Evolutionary conservation across 2,797 vertebrate genomes (phyloP).

Genomic region (Sebastes oblongus): DNA sequence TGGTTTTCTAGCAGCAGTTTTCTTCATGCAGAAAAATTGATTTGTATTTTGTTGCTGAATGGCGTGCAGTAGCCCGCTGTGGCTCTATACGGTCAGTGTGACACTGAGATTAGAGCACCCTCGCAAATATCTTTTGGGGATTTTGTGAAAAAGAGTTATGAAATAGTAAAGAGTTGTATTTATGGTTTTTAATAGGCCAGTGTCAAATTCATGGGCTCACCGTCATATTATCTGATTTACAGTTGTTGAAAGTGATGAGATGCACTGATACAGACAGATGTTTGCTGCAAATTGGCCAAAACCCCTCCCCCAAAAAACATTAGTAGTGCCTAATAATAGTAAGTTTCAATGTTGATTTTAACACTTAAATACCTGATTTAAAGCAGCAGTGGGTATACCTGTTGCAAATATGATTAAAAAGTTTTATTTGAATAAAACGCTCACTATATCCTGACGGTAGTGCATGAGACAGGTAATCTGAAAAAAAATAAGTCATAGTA

Average conservation of each 20-base stretch:
- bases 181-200: background rate
- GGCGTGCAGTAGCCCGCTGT: background rate
- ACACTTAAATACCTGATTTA: background rate
- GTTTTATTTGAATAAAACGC: no score
- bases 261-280: background rate
- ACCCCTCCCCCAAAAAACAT: no score
- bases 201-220: background rate
- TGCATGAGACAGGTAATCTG: no score
- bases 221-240: no score
- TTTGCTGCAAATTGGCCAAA: background rate
- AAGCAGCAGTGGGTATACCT: no score
- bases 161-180: background rate
- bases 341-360: background rate
- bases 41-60: background rate
- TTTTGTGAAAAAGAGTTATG: background rate
- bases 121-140: background rate
- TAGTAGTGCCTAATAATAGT: background rate
- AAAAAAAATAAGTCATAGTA: no score
- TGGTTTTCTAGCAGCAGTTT: background rate
- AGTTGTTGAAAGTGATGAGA: no score
- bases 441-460: no score
- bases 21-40: background rate
- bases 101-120: background rate
- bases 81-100: background rate
- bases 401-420: no score